A percentile compares a stretch with the other conserved stretches of the same genome.
Conservation (phyloP, 1,140 invertebrate genomes). For the Epicauta chinensis region DNA sequence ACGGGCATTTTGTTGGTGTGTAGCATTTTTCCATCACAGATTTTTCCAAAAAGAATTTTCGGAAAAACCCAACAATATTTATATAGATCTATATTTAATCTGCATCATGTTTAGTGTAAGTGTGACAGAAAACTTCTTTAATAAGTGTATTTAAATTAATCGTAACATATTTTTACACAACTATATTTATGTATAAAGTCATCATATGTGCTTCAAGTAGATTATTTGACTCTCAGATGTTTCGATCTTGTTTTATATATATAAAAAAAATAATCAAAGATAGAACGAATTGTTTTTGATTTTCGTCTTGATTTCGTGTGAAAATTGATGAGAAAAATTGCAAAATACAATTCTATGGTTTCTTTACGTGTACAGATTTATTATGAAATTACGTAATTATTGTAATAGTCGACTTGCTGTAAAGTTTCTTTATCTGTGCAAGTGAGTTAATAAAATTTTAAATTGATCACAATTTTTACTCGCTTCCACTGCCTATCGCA, state of each 20-base stretch:
- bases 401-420: conserved; percentile 19
- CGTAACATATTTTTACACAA: conserved; percentile 30
- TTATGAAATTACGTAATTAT: neutral
- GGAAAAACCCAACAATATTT: neutral
- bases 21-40: no score
- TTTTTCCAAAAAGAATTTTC: neutral
- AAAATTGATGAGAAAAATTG: no score
- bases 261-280: no score
- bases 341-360: neutral
- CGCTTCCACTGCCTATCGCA: no score
- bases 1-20: no score
- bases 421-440: conserved; percentile 20
- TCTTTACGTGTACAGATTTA: conserved; percentile 17
- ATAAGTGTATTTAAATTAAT: conserved; percentile 27
- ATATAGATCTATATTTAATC: neutral
- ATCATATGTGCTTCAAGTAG: conserved; percentile 18
- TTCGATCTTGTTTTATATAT: no score
- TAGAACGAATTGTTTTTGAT: no score
- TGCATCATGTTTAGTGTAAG: conserved; percentile 14
- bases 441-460: conserved; percentile 18
- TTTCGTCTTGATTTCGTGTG: no score
- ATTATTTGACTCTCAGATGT: conserved; percentile 9
- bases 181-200: conserved; percentile 21
- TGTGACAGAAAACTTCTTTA: conserved; percentile 15
- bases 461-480: neutral